Percentiles rank a stretch among this genome's conserved stretches.
Conservation (phyloP, 2,113 vertebrate genomes). For the Rhipidura dahli region DNA sequence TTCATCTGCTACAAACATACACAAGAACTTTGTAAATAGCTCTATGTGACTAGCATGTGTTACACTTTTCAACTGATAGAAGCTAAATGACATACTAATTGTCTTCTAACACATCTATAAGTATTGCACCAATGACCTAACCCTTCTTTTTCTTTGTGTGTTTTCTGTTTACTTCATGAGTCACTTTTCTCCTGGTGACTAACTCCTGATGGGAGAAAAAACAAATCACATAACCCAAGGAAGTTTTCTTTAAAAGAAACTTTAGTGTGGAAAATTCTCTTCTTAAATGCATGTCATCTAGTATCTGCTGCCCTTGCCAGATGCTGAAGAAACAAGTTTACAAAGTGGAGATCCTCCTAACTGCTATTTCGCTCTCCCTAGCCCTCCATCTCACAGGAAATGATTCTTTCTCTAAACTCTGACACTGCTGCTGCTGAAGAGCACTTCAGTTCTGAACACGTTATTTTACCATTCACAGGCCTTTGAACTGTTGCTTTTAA, state of each 20-base stretch:
- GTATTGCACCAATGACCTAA: neutral
- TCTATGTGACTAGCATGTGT: neutral
- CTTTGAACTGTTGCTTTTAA: slow-evolving; percentile 75
- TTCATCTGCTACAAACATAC: neutral
- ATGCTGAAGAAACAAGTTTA: neutral
- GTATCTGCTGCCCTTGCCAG: neutral
- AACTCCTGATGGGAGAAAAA: fast-evolving
- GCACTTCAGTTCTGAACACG: slow-evolving; percentile 56
- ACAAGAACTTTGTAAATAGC: neutral
- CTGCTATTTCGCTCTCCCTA: neutral
- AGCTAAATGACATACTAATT: neutral
- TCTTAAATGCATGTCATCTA: neutral
- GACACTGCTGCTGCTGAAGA: slow-evolving; percentile 58
- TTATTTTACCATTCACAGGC: slow-evolving; percentile 53
- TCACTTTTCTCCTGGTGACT: neutral
- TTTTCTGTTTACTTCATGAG: neutral
- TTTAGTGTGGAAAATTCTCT: neutral
- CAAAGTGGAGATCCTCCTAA: neutral
- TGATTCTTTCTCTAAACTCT: slow-evolving; percentile 59
- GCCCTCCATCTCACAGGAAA: slow-evolving; percentile 55
- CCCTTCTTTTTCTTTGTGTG: neutral
- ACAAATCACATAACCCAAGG: neutral
- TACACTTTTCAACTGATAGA: neutral
- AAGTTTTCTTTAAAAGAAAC: neutral
- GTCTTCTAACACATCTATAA: neutral